Conservation (phyloP, 2,113 vertebrate species). For the Petromus typicus region DNA sequence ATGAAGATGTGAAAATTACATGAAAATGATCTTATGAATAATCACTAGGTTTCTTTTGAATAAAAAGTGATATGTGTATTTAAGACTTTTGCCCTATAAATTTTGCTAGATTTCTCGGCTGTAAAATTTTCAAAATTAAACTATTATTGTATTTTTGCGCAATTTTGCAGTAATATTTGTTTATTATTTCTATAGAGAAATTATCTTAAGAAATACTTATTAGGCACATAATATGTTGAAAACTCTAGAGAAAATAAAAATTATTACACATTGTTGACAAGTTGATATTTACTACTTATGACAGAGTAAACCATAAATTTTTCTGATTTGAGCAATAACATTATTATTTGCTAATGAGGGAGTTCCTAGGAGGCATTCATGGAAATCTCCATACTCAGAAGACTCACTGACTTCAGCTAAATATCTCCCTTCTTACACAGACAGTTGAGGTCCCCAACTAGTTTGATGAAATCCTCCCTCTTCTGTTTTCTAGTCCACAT, state of each 20-base stretch:
- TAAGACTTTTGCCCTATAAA: not conserved
- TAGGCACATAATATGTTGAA: conserved; percentile 57
- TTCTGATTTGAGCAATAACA: conserved; percentile 53
- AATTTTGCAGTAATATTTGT: conserved; percentile 78
- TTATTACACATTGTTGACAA: conserved; percentile 62
- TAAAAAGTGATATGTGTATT: conserved; percentile 13
- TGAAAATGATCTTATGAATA: not conserved
- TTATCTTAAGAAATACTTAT: conserved; percentile 80
- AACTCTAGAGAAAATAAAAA: conserved; percentile 45
- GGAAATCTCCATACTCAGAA: not conserved
- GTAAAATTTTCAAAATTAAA: conserved; percentile 73
- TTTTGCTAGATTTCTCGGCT: conserved; percentile 69
- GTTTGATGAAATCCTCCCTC: not conserved
- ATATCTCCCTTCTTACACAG: not conserved
- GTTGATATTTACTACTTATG: conserved; percentile 68
- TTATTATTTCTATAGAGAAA: conserved; percentile 78
- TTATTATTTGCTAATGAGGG: conserved; percentile 57
- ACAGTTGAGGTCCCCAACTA: not conserved
- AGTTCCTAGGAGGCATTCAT: not conserved
- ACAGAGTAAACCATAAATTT: conserved; percentile 5
- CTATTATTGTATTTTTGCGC: conserved; percentile 71
- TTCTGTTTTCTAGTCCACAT: not conserved
- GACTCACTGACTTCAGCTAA: not conserved
- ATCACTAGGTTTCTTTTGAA: not conserved
- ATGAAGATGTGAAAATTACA: not conserved